Base-by-base conservation (phyloP, 2,888 invertebrate genomes). In the Tetragnatha montana region DNA sequence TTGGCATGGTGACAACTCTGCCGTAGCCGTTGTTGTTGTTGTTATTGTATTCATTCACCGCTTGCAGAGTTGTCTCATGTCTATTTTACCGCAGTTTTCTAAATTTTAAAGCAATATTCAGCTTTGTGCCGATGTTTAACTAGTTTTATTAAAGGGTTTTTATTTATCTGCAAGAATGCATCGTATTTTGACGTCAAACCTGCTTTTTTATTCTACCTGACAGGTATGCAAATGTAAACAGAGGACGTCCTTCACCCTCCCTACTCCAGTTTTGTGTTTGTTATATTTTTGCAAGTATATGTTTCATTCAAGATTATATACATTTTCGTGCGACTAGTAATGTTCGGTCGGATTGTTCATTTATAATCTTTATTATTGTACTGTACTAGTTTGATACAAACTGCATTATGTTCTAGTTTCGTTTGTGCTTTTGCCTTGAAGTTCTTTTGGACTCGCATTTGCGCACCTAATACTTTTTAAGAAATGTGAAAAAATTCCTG, bases 1-100 rank as follows among this genome's bases (percentile, higher is more conserved):
- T 81, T 81, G 88, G 88, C 88, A 88, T 88, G 88, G 82, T 74
- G 88, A 88, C 88, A 81, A 68, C 68, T 60, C 51, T 71, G 22
- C 82, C 82, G 50, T 49, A 51, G 82, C 49, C 50, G 73, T 82
- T 81, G 81, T 81, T 73, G 8, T 70, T 85, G 85, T 88, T 88
- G 78, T 71, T 82, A 21, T 79, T 83, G 47, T 22, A 60, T 60
- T n/a, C 51, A 35, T 35, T 35, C 76, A 71, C 78, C 21, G 81
- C 70, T 75, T 81, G 60, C 60, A 60, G 14, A 12, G 14, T 60
- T 60, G 2, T 60, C 12, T 74, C n/a, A 50, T 70, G 70, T 19
- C 35, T n/a, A 60, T 60, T 21, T 69, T 19, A 17, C 17, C 14
- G 35, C 8, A 19, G 21, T 60, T 74, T 74, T 17, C 6, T 74